phyloP scores from a whole-genome alignment of 1,140 invertebrate genomes.

The Phthorimaea operculella region DNA sequence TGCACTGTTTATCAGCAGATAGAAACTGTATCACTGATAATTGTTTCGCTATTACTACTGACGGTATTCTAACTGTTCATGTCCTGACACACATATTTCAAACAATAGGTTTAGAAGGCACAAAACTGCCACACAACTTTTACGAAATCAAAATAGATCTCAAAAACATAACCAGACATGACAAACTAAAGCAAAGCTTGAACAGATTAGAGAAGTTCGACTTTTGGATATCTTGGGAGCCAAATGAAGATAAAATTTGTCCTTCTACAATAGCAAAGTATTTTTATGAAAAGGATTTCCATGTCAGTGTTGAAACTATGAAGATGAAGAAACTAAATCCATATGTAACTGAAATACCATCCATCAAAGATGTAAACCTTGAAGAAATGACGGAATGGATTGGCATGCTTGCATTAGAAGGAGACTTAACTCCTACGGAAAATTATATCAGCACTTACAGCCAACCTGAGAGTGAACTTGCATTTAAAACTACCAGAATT shows the following conservation, averaged over 20 bases:
- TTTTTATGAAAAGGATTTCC: conserved; percentile 34
- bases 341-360: conserved; percentile 38
- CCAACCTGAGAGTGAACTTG: conserved; percentile 34
- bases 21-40: conserved; percentile 49
- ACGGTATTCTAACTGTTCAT: conserved; percentile 45
- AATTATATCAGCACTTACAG: conserved; percentile 45
- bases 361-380: conserved; percentile 32
- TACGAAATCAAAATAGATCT: conserved; percentile 45
- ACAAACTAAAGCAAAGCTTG: conserved; percentile 28
- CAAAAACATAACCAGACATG: conserved; percentile 27
- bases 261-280: conserved; percentile 58
- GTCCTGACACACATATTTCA: conserved; percentile 40
- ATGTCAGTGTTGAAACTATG: conserved; percentile 28
- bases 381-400: conserved; percentile 54
- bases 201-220: conserved; percentile 40
- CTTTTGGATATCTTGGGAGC: conserved; percentile 47
- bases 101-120: conserved; percentile 49
- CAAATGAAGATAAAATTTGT: conserved; percentile 38
- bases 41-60: conserved; percentile 42
- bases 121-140: conserved; percentile 35
- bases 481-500: conserved; percentile 38
- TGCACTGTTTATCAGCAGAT: conserved; percentile 38
- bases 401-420: conserved; percentile 44
- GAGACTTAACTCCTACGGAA: conserved; percentile 28
- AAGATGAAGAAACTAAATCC: conserved; percentile 27